Percentiles rank a stretch among this genome's conserved stretches.
phyloP scores from a whole-genome alignment of 2,113 vertebrate species.

The Gopherus flavomarginatus region DNA sequence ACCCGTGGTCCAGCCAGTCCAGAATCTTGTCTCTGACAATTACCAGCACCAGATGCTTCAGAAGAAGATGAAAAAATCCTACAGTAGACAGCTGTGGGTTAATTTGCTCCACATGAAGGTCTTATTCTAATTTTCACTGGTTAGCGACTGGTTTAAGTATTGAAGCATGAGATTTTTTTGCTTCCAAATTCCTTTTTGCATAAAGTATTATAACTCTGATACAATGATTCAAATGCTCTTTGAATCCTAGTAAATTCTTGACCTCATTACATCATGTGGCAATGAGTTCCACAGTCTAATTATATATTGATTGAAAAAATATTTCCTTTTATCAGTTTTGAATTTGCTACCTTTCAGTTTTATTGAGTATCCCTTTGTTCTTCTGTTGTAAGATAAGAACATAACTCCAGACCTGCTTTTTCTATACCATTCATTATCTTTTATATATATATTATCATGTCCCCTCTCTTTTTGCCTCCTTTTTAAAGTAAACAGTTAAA shows the following conservation, averaged over 20 bases:
- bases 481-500: neutral
- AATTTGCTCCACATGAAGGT: neutral
- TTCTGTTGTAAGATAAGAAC: constrained; percentile 19
- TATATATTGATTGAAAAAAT: neutral
- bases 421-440: neutral
- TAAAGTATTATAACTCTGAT: neutral
- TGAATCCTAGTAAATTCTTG: neutral
- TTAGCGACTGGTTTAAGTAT: neutral
- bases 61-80: neutral
- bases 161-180: neutral
- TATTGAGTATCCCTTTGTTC: neutral
- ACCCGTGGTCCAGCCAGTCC: neutral
- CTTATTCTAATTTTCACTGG: neutral
- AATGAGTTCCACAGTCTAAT: neutral
- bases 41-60: neutral
- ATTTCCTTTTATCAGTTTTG: neutral
- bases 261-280: neutral
- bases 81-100: rapidly evolving
- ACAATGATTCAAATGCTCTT: neutral
- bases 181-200: neutral
- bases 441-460: neutral
- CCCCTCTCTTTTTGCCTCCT: neutral
- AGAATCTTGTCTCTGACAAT: neutral
- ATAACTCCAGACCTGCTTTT: neutral
- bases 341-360: neutral